Conservation (phyloP, 2,888 invertebrate genomes). For the Lasioglossum morio region DNA sequence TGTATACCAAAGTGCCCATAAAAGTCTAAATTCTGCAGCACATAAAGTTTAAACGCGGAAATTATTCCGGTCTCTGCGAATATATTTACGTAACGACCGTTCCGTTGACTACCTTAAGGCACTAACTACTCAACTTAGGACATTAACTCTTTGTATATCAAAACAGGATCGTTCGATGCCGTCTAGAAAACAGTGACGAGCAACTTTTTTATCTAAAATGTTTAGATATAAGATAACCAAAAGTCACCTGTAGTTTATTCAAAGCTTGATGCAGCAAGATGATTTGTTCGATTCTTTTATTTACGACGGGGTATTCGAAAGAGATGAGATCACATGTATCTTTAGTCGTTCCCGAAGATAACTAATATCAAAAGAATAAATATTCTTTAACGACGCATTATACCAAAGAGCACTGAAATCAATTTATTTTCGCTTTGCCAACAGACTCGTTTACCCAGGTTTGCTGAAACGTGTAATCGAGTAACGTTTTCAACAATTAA, state of each 20-base stretch:
- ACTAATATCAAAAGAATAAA: no score
- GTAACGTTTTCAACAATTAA: neutral
- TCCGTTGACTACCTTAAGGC: constrained; percentile 42
- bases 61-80: constrained; percentile 50
- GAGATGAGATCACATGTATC: no score
- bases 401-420: neutral
- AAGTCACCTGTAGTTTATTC: no score
- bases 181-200: no score
- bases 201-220: no score
- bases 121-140: constrained; percentile 54
- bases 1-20: constrained; percentile 43
- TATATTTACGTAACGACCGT: constrained; percentile 56
- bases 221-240: no score
- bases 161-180: constrained; percentile 7
- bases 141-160: constrained; percentile 48
- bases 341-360: no score
- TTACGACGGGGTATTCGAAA: no score
- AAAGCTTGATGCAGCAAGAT: no score
- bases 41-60: constrained; percentile 54
- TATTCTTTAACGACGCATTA: neutral
- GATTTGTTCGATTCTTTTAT: no score
- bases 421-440: neutral
- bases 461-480: neutral
- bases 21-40: constrained; percentile 43
- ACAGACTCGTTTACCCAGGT: neutral